These are phyloP conservation scores for Scomber japonicus DNA, from an alignment of 2,113 vertebrate species.

Conservation along the genomic window DNA sequence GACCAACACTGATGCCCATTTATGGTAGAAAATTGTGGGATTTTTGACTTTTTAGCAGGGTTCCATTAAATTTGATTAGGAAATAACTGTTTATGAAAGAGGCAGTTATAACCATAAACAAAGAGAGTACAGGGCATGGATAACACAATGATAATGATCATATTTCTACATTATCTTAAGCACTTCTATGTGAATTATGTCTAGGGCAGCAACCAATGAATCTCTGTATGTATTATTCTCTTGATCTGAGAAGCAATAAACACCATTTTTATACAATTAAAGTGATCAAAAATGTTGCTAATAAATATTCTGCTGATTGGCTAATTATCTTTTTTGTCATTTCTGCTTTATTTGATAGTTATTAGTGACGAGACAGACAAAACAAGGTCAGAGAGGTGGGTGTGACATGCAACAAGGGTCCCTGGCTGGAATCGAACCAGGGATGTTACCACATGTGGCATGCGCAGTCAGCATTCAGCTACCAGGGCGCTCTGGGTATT, in stretches of 20 bases:
- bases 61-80: slow-evolving; percentile 4
- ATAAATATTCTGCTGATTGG: background rate
- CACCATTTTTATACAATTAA: too few species aligned
- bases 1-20: background rate
- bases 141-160: slow-evolving; percentile 1
- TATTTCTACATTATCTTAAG: background rate
- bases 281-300: too few species aligned
- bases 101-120: background rate
- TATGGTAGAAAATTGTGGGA: background rate
- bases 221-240: background rate
- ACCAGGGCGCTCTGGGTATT: background rate
- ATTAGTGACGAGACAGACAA: too few species aligned
- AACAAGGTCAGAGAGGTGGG: too few species aligned
- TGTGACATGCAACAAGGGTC: too few species aligned
- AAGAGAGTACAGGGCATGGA: too few species aligned
- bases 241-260: background rate
- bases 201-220: background rate
- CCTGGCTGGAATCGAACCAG: too few species aligned
- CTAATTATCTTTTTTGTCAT: background rate
- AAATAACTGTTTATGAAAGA: background rate
- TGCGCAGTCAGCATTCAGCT: too few species aligned
- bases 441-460: too few species aligned
- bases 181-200: background rate
- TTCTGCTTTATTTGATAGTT: too few species aligned
- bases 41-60: slow-evolving; percentile 23